Percentiles rank a stretch among this genome's conserved stretches.
phyloP scores from a whole-genome alignment of 2,797 vertebrate species.

The Gymnothorax javanicus region DNA sequence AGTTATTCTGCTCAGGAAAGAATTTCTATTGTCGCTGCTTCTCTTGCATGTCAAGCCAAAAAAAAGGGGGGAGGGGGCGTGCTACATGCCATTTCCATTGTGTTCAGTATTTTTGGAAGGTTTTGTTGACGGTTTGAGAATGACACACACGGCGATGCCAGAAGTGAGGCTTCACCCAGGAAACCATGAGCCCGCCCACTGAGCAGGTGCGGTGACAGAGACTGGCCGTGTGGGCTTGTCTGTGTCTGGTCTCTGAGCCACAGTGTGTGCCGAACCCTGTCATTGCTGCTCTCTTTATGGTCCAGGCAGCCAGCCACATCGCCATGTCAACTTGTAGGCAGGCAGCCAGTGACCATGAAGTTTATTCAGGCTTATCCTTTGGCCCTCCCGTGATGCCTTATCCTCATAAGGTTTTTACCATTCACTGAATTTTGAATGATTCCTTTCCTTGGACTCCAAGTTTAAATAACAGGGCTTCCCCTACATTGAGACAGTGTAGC shows the following conservation, averaged over 20 bases:
- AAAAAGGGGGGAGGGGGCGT: too few relatives aligned
- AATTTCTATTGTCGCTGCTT: neutral
- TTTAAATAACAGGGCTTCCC: too few relatives aligned
- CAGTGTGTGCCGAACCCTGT: slow-evolving; percentile 43
- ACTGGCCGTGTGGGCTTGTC: slow-evolving; percentile 43
- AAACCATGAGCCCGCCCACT: neutral
- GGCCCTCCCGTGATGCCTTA: too few relatives aligned
- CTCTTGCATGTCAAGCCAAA: neutral
- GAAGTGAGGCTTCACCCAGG: neutral
- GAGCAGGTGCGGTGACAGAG: slow-evolving; percentile 13
- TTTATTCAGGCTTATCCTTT: too few relatives aligned
- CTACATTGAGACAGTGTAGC: too few relatives aligned
- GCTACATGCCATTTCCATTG: too few relatives aligned
- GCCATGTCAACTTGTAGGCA: slow-evolving; percentile 52
- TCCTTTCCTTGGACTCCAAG: neutral
- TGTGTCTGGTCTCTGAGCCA: slow-evolving; percentile 42
- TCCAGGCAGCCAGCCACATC: slow-evolving; percentile 45
- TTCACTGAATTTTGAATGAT: neutral
- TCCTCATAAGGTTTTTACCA: neutral
- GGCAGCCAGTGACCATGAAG: neutral
- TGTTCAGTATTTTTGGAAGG: slow-evolving; percentile 18
- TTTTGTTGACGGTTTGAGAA: neutral
- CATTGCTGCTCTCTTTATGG: slow-evolving; percentile 42
- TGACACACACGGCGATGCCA: neutral
- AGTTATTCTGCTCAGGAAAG: neutral